These are phyloP conservation scores for Microcebus ravelobensis DNA, from an alignment of 2,113 vertebrate species.

Conservation along the genomic window DNA sequence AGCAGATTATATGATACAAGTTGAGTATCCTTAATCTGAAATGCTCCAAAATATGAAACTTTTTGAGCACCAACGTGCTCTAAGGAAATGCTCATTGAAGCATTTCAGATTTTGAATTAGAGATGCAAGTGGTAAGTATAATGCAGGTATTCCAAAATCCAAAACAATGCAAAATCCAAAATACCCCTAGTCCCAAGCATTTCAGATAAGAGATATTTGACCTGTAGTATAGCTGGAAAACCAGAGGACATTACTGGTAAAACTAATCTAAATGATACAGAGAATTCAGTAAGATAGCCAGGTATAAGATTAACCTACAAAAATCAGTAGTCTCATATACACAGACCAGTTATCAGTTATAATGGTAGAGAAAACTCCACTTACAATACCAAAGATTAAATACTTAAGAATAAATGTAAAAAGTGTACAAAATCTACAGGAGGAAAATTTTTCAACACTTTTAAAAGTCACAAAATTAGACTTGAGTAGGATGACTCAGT, in stretches of 20 bases:
- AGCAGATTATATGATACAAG: background rate
- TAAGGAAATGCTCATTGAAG: background rate
- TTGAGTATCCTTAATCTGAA: background rate
- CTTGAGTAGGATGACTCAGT: background rate
- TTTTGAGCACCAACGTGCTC: background rate
- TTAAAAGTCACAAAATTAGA: background rate
- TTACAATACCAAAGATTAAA: background rate
- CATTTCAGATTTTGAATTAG: background rate
- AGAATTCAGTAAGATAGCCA: background rate
- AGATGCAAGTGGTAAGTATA: background rate
- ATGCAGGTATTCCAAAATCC: background rate
- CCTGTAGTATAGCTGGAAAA: background rate
- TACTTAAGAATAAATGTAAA: slow-evolving; percentile 16
- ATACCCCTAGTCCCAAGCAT: background rate
- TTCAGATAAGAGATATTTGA: background rate
- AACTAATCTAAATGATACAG: background rate
- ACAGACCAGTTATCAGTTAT: background rate
- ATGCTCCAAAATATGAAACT: background rate
- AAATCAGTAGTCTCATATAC: background rate
- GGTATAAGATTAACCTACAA: slow-evolving; percentile 10
- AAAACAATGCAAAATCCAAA: background rate
- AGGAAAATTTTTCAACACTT: background rate
- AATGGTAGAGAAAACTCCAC: background rate
- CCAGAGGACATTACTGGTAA: background rate
- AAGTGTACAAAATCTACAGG: background rate